A percentile compares a stretch with the other conserved stretches of the same genome.
Evolutionary conservation across 2,888 invertebrate genomes (phyloP).

Genomic region (Heliconius ethilla): DNA sequence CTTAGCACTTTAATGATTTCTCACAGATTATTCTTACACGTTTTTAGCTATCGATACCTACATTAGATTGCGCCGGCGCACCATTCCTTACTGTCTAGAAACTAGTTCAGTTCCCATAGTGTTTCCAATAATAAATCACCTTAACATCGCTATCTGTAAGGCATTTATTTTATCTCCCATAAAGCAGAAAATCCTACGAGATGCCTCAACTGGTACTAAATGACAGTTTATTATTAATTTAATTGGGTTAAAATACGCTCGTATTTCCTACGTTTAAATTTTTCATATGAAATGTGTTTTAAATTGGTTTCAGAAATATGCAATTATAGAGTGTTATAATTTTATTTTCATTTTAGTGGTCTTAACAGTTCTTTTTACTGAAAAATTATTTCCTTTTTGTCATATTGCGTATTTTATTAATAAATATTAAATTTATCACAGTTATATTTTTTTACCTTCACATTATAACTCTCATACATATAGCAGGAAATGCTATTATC

Average conservation of each 20-base stretch:
- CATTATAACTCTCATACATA: no score
- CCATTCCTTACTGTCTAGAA: constrained; percentile 46
- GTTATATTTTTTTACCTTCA: no score
- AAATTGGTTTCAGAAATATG: constrained; percentile 13
- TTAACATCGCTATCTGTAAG: neutral
- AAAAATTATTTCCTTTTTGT: no score
- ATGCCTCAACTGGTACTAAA: neutral
- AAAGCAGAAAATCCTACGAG: constrained; percentile 13
- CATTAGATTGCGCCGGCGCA: constrained; percentile 44
- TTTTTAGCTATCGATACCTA: constrained; percentile 45
- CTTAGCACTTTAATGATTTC: constrained; percentile 32
- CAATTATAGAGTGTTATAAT: neutral
- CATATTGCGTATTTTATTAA: no score
- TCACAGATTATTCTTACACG: constrained; percentile 43
- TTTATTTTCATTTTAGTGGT: neutral
- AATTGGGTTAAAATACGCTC: neutral
- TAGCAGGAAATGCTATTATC: no score
- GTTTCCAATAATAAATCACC: constrained; percentile 45
- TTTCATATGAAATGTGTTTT: neutral
- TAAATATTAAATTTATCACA: no score
- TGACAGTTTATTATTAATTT: constrained; percentile 10
- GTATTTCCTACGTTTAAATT: neutral
- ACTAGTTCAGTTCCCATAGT: constrained; percentile 50
- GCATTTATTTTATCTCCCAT: constrained; percentile 11
- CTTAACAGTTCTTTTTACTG: no score